Percentiles rank a stretch among this genome's conserved stretches.
These are phyloP conservation scores for Ametastegia equiseti DNA, from an alignment of 2,888 invertebrate species.

Conservation along the genomic window DNA sequence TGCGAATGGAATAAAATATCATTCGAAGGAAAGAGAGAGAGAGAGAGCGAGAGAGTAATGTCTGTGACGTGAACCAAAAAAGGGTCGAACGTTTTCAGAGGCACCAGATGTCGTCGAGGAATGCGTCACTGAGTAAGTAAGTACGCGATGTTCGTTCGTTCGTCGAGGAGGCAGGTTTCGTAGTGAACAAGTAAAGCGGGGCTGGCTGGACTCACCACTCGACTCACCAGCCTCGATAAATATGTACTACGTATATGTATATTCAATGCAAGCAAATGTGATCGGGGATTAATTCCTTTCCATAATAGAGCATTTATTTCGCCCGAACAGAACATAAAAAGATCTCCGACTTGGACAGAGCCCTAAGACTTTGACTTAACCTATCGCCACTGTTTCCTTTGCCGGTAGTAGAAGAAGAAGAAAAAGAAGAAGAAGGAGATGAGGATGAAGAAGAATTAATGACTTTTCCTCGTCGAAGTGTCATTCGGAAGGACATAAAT, in stretches of 20 bases:
- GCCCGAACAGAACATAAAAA: too few species aligned
- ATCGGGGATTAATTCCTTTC: background rate
- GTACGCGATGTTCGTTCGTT: background rate
- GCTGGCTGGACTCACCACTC: too few species aligned
- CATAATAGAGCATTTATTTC: background rate
- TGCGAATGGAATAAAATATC: slow-evolving; percentile 8
- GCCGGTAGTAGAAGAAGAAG: too few species aligned
- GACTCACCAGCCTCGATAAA: background rate
- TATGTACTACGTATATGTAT: background rate
- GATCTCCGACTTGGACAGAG: background rate
- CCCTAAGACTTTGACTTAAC: background rate
- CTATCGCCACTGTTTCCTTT: background rate
- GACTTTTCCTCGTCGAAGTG: background rate
- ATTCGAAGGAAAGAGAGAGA: too few species aligned
- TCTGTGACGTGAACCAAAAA: slow-evolving; percentile 43
- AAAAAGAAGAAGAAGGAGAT: too few species aligned
- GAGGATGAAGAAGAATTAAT: background rate
- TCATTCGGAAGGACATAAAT: background rate
- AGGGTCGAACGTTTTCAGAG: slow-evolving; percentile 37
- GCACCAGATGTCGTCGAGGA: slow-evolving; percentile 45
- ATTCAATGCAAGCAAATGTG: background rate
- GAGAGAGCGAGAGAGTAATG: too few species aligned
- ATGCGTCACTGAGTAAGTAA: slow-evolving; percentile 33
- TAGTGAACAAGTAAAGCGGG: slow-evolving; percentile 3
- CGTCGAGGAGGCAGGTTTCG: slow-evolving; percentile 32